Evolutionary conservation across 2,888 invertebrate genomes (phyloP), one percentile per base, ranked within the genome.

Genomic region (Rotaria macrura): DNA sequence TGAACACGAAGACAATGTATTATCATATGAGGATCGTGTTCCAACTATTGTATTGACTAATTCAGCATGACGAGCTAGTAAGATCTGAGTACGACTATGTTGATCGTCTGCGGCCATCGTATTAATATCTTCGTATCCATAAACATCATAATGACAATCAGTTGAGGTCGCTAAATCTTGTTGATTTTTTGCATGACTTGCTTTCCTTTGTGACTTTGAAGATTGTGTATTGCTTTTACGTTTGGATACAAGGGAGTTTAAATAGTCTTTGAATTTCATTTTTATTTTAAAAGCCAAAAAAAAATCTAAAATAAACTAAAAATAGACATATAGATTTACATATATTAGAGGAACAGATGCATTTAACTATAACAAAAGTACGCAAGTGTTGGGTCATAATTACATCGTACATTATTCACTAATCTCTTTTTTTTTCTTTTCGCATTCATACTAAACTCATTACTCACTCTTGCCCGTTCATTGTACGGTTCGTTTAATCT

Each of bases 241-340:
- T 43, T 34, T 40, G 2, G 79, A 79, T 25, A 79, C 79, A 43
- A 79, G 43, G n/a, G 79, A 79, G 43, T 43, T 79, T 43, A 79
- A 79, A 79, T 79, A 79, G n/a, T 79, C 79, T 43, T 79, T 79
- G 14, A 79, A 79, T 79, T 79, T 79, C 79, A 79, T 43, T 43
- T 5, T 47, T 47, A 9, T 47, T 4, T 47, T 14, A 47, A 47
- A 47, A 47, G 12, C 6, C 6, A 23, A 38, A 9, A 4, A 20
- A 34, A 29, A 65, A 65, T 65, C 65, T 65, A 65, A 65, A 65
- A 65, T 65, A 38, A 9, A 34, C 34, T 38, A 38, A 65, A n/a
- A 65, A 65, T 65, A 65, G 12, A 65, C 17, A 38, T 38, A 65
- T 2, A 20, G 38, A 20, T 34, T 6, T 34, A 65, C 17, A 12